Evolutionary conservation across 2,888 invertebrate species (phyloP).

Genomic region (Pristionchus exspectatus): DNA sequence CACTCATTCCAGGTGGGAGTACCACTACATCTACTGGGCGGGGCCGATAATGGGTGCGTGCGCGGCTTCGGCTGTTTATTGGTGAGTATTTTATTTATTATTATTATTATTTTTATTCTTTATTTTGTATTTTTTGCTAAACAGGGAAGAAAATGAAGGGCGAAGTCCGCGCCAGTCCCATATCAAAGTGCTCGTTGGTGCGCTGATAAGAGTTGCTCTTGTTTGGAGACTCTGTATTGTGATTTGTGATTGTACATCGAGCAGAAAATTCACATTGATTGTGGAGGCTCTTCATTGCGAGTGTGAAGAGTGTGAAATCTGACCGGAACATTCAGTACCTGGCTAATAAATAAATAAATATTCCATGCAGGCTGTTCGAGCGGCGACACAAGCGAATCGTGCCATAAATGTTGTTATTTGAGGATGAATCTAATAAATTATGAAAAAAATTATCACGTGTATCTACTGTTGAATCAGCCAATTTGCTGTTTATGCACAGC

Average conservation of each 20-base stretch:
- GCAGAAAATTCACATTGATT: background rate
- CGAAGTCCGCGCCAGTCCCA: background rate
- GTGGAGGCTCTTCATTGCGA: background rate
- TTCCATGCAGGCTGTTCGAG: background rate
- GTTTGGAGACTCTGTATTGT: background rate
- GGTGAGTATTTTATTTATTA: constrained; percentile 57
- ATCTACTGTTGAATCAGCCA: no score
- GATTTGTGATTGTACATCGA: background rate
- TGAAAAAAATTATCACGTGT: no score
- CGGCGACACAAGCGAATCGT: constrained; percentile 6
- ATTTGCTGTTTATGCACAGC: no score
- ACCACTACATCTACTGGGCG: constrained; percentile 79
- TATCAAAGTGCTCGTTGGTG: background rate
- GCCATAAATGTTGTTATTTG: background rate
- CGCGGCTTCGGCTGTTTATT: constrained; percentile 76
- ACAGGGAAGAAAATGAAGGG: background rate
- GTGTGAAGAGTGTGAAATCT: background rate
- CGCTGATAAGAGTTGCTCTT: background rate
- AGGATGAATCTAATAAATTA: no score
- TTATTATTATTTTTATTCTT: background rate
- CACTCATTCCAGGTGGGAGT: constrained; percentile 61
- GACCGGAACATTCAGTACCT: no score
- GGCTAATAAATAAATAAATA: background rate
- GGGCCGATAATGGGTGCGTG: constrained; percentile 78
- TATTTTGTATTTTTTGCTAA: background rate